Base-by-base conservation (phyloP, 53 echinoderm and acorn worm species). In the Arbacia lixula region DNA sequence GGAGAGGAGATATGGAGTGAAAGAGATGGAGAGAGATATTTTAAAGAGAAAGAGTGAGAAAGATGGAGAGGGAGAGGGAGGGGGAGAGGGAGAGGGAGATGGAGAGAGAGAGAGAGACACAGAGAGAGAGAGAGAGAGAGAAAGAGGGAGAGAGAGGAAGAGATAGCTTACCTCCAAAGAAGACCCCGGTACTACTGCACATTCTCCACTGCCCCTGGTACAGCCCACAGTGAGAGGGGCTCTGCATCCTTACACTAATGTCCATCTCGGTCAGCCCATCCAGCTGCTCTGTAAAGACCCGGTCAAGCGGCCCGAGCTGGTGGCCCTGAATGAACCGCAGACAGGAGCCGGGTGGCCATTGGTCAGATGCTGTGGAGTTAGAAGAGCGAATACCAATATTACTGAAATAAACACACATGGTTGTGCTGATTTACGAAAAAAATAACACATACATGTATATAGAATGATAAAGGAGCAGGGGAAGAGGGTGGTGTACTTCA, bases 151-250 rank as follows among this genome's bases (percentile, higher is more conserved):
- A 24, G 2, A 63, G 1, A 63, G 30, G 26, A 16, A 67, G 2
- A 67, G 1, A 2, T 5, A 46, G 1, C 71, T 71, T 41, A 96
- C 97, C 97, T 67, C 97, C 97, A 86, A 94, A 96, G 72, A 91
- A 96, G 56, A 90, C 83, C 27, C 97, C 97, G 19, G 85, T 89
- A 17, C 71, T 68, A 34, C 93, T 93, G 40, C 93, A 96, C 96
- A 96, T 96, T 46, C 96, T 85, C 96, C 96, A 96, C 39, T 96
- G 97, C 5, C 97, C 97, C 60, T 94, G 93, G 50, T 94, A 96
- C 0, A 96, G 46, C 34, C 97, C 97, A 55, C 97, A 96, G 30
- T 85, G 87, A 53, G 94, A 76, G 0, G 97, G 97, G 54, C 97
- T 96, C 36, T 88, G 90, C 97, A 96, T 96, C 12, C 76, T 89